phyloP scores from a whole-genome alignment of 1,140 invertebrate genomes.

The Bicyclus anynana region DNA sequence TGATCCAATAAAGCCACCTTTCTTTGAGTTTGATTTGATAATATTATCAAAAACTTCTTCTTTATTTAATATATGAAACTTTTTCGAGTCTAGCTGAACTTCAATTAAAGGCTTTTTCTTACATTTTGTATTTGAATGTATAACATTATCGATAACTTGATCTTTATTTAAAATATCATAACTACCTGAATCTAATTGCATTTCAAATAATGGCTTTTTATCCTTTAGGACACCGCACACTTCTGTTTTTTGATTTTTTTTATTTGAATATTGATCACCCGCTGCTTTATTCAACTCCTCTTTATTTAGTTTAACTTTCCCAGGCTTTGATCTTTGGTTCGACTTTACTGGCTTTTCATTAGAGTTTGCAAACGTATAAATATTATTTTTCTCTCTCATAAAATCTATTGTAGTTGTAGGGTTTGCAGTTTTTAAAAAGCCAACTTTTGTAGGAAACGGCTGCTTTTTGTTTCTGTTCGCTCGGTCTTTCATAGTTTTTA shows the following conservation, averaged over 20 bases:
- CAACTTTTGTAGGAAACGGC: too few relatives aligned
- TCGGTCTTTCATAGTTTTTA: not conserved
- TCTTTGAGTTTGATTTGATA: constrained; percentile 10
- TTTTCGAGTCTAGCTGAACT: constrained; percentile 16
- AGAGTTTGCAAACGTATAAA: too few relatives aligned
- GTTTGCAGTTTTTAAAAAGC: constrained; percentile 20
- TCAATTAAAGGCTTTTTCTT: constrained; percentile 15
- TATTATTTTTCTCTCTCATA: too few relatives aligned
- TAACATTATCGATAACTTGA: not conserved
- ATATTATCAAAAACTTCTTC: constrained; percentile 22
- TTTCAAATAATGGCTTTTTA: constrained; percentile 20
- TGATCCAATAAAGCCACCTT: not conserved
- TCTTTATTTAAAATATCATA: constrained; percentile 7
- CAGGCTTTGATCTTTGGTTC: too few relatives aligned
- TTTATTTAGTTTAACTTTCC: constrained; percentile 21
- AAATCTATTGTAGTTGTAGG: too few relatives aligned
- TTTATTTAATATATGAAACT: constrained; percentile 27
- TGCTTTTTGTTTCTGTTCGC: too few relatives aligned
- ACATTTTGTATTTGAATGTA: not conserved
- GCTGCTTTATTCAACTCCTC: constrained; percentile 25
- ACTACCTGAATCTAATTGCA: constrained; percentile 11
- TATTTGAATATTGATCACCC: constrained; percentile 19
- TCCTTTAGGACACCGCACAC: not conserved
- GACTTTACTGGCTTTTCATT: too few relatives aligned
- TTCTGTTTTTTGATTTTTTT: not conserved